A percentile compares a stretch with the other conserved stretches of the same genome.
These are phyloP conservation scores for Fregata magnificens DNA, from an alignment of 2,113 vertebrate genomes.

Conservation along the genomic window DNA sequence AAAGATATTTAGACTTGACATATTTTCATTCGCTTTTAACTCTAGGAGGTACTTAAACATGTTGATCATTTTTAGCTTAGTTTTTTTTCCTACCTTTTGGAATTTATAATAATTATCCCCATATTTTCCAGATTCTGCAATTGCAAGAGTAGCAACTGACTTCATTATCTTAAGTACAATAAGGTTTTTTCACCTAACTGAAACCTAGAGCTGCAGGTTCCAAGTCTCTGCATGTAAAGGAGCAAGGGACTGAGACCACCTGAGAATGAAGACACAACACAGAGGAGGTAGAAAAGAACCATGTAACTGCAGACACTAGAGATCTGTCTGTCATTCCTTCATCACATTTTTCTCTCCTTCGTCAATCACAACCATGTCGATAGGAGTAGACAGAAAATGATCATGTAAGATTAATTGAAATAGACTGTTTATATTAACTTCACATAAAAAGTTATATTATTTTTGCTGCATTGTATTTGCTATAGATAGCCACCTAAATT, in stretches of 20 bases:
- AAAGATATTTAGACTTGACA: not conserved
- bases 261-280: not conserved
- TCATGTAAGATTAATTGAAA: not conserved
- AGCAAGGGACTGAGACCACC: not conserved
- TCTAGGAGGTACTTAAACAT: not conserved
- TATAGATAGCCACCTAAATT: not conserved
- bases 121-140: not conserved
- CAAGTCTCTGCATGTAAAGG: not conserved
- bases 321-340: not conserved
- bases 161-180: not conserved
- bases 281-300: not conserved
- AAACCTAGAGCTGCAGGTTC: not conserved
- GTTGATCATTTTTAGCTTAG: not conserved
- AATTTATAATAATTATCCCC: not conserved
- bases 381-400: not conserved
- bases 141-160: not conserved
- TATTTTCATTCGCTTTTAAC: not conserved
- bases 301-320: not conserved
- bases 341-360: not conserved
- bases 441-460: not conserved
- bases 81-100: not conserved
- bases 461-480: not conserved
- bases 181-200: not conserved
- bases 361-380: accelerated
- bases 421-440: not conserved